Conservation (phyloP, 1,140 invertebrate genomes). For the Hormaphis cornu region DNA sequence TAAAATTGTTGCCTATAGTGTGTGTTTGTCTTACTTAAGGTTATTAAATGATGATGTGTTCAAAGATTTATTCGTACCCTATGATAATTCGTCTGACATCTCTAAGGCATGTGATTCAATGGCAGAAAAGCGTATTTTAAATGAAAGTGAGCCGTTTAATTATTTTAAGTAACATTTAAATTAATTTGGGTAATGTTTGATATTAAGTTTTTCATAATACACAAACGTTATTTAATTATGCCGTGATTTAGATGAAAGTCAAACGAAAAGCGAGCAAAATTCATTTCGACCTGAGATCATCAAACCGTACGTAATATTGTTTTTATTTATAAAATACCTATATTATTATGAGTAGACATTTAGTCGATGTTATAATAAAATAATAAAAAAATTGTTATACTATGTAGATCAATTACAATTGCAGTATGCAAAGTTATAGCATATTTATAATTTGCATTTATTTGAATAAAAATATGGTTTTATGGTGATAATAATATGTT, state of each 20-base stretch:
- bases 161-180: not conserved
- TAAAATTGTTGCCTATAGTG: not conserved
- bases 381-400: too few relatives aligned
- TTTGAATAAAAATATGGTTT: too few relatives aligned
- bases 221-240: not conserved
- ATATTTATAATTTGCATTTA: too few relatives aligned
- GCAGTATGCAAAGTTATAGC: too few relatives aligned
- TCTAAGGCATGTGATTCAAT: not conserved
- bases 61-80: not conserved
- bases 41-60: constrained; percentile 17
- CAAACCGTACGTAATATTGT: not conserved
- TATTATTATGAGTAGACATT: too few relatives aligned
- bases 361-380: too few relatives aligned
- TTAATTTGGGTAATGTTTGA: not conserved
- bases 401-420: too few relatives aligned
- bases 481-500: too few relatives aligned
- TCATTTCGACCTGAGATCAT: not conserved
- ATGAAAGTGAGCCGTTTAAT: not conserved
- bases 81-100: not conserved
- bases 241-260: not conserved
- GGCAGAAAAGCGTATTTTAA: not conserved
- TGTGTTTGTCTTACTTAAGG: not conserved
- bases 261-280: not conserved
- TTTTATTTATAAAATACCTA: not conserved
- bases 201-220: not conserved